A percentile compares a stretch with the other conserved stretches of the same genome.
These are phyloP conservation scores for Camponotus fellah DNA, from an alignment of 2,888 invertebrate species.

Conservation along the genomic window DNA sequence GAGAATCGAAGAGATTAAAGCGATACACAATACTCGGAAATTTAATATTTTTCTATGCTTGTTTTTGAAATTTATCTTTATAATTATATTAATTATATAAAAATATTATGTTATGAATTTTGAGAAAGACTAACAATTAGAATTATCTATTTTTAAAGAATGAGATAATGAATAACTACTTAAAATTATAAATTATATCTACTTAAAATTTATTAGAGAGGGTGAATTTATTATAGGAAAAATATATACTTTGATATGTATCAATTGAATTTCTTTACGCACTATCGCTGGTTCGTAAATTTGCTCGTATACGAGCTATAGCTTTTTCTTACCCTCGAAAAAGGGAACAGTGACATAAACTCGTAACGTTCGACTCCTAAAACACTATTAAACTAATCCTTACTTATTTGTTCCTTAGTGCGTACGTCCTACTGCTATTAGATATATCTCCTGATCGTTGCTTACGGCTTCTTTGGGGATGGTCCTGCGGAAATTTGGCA, in stretches of 20 bases:
- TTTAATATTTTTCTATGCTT: slow-evolving; percentile 12
- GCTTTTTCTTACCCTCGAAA: slow-evolving; percentile 54
- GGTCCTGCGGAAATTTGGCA: slow-evolving; percentile 68
- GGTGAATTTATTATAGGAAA: neutral
- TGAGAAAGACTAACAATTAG: neutral
- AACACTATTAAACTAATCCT: slow-evolving; percentile 83
- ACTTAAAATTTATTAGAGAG: neutral
- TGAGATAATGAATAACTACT: neutral
- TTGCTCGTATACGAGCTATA: slow-evolving; percentile 3
- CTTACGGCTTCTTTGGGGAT: slow-evolving; percentile 81
- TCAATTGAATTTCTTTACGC: slow-evolving; percentile 29
- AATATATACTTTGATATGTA: neutral
- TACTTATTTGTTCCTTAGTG: slow-evolving; percentile 80
- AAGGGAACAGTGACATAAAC: slow-evolving; percentile 62
- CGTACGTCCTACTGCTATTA: slow-evolving; percentile 61
- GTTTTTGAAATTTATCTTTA: neutral
- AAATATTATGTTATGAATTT: neutral
- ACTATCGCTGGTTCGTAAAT: slow-evolving; percentile 30
- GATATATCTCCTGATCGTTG: slow-evolving; percentile 77
- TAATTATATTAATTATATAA: neutral
- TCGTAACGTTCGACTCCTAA: slow-evolving; percentile 77
- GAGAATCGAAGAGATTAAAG: slow-evolving; percentile 2
- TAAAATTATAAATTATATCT: neutral
- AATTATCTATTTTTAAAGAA: neutral
- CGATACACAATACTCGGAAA: neutral